Conservation (phyloP, 2,888 invertebrate genomes). For the Pollenia angustigena region DNA sequence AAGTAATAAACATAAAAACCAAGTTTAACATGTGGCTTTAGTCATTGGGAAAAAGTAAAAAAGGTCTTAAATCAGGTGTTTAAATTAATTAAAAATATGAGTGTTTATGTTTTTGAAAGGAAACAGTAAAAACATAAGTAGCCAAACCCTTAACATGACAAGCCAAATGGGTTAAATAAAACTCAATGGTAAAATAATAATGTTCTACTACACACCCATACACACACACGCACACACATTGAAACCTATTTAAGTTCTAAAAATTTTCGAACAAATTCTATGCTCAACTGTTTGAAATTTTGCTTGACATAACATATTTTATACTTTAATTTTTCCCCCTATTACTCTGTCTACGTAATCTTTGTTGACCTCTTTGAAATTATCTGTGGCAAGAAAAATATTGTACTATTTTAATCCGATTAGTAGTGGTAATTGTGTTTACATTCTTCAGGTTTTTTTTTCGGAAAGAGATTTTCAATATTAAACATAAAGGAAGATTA, state of each 20-base stretch:
- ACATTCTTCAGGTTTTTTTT: neutral
- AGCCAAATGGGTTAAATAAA: neutral
- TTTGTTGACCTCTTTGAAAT: neutral
- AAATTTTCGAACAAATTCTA: neutral
- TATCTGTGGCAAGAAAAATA: neutral
- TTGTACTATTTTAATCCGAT: constrained; percentile 39
- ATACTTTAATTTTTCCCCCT: neutral
- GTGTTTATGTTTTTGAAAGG: neutral
- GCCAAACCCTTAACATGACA: constrained; percentile 26
- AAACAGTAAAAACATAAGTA: neutral
- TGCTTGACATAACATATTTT: neutral
- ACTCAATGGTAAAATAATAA: neutral
- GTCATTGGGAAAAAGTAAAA: constrained; percentile 10
- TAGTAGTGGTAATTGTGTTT: constrained; percentile 34
- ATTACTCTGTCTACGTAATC: neutral
- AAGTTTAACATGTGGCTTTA: constrained; percentile 16
- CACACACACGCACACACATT: neutral
- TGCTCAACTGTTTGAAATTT: neutral
- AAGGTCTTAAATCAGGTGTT: constrained; percentile 41
- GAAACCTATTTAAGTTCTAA: constrained; percentile 21
- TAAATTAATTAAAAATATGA: constrained; percentile 44
- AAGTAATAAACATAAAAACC: constrained; percentile 19
- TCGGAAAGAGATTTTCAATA: neutral
- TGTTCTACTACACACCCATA: neutral
- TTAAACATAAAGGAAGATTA: constrained; percentile 12